A percentile compares a stretch with the other conserved stretches of the same genome.
phyloP scores from a whole-genome alignment of 2,888 invertebrate species.

The Ectobius pallidus region DNA sequence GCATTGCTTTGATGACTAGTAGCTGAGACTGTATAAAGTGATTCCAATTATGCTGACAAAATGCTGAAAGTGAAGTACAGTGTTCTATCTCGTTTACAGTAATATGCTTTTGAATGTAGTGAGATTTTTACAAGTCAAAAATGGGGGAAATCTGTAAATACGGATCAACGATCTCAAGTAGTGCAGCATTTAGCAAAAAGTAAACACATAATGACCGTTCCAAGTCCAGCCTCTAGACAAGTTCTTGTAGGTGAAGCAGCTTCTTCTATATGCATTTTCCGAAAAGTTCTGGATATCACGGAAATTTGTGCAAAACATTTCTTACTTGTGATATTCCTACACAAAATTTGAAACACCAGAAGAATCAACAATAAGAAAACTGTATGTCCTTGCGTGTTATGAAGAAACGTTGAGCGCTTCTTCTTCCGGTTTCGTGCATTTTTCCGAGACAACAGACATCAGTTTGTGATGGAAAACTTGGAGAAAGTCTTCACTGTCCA shows the following conservation, averaged over 20 bases:
- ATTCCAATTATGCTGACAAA: too few species aligned
- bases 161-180: slow-evolving; percentile 7
- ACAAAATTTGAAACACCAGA: too few species aligned
- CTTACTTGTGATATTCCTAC: background rate
- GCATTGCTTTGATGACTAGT: too few species aligned
- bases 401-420: too few species aligned
- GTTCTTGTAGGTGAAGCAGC: too few species aligned
- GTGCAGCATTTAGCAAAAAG: slow-evolving; percentile 13
- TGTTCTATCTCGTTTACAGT: background rate
- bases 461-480: too few species aligned
- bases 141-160: background rate
- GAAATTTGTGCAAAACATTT: background rate
- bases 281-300: background rate
- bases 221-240: background rate
- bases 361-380: too few species aligned
- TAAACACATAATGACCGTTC: slow-evolving; percentile 10
- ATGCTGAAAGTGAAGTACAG: background rate
- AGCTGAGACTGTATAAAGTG: too few species aligned
- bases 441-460: too few species aligned
- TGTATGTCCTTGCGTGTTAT: too few species aligned
- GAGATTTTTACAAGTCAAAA: slow-evolving; percentile 1
- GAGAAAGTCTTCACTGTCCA: too few species aligned
- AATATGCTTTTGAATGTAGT: slow-evolving; percentile 4
- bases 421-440: too few species aligned
- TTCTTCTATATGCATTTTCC: background rate